These are phyloP conservation scores for Ecdyonurus torrentis DNA, from an alignment of 2,888 invertebrate genomes.

Conservation along the genomic window DNA sequence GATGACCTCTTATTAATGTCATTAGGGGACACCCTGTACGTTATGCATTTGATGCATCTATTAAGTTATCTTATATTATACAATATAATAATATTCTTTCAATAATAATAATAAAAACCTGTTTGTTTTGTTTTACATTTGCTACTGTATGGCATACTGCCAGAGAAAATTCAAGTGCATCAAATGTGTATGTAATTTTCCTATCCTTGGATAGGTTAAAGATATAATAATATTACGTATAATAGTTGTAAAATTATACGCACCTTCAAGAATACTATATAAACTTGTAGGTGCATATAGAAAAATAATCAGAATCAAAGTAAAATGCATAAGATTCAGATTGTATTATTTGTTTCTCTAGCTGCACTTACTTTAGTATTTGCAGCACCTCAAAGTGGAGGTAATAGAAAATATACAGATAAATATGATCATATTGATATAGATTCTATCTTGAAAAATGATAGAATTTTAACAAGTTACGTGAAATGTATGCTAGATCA, in stretches of 20 bases:
- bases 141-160: not conserved
- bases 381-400: not conserved
- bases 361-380: not conserved
- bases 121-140: too few relatives aligned
- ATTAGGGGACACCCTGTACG: too few relatives aligned
- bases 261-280: not conserved
- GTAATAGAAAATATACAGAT: conserved; percentile 14
- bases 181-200: not conserved
- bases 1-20: too few relatives aligned
- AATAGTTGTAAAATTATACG: not conserved
- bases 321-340: not conserved
- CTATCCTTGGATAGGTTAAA: too few relatives aligned
- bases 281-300: too few relatives aligned
- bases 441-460: conserved; percentile 18
- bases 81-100: too few relatives aligned
- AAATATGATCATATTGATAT: conserved; percentile 19
- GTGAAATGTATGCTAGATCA: conserved; percentile 19
- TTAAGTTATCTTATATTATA: too few relatives aligned
- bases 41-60: too few relatives aligned
- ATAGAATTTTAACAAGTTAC: conserved; percentile 17
- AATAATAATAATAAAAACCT: too few relatives aligned
- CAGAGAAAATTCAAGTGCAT: not conserved
- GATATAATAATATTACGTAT: not conserved
- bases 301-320: not conserved
- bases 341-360: not conserved